Evolutionary conservation across 2,888 invertebrate species (phyloP), one percentile per base, ranked within the genome.

Genomic region (Agonopterix heracliana): DNA sequence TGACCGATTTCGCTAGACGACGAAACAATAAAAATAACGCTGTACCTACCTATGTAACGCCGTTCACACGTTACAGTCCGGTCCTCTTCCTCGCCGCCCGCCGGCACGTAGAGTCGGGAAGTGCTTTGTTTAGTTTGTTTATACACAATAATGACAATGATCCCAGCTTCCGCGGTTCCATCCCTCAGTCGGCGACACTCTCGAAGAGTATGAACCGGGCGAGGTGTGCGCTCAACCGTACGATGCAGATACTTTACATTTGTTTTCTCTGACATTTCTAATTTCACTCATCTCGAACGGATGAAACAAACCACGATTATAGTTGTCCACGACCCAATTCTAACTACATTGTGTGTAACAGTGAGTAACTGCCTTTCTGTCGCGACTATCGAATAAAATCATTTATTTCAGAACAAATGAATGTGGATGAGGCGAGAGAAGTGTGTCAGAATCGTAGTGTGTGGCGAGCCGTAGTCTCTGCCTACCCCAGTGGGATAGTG

Each of bases 181-280:
- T 26, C 26, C 5, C 26, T 1, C 10, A 3, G 38, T 5, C 38
- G 38, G 5, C 38, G 10, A 38, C 38, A 38, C 10, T n/a, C 38
- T 9, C 10, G 2, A 41, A 41, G 41, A 38, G 41, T 8, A 12
- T 13, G 12, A 8, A 12, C 44, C 34, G 35, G 12, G 34, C 48
- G 36, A 41, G 43, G 45, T 40, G 46, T 44, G 47, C 44, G 41
- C 49, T 55, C 55, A 56, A 47, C 54, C 56, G 53, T 49, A 51
- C 54, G 55, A 40, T 61, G 52, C 53, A 45, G 51, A 49, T 52
- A 54, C 54, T 56, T 48, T 54, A 49, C 52, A 50, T 58, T 57
- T 60, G 67, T 67, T 72, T 71, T 75, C 67, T 64, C 69, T 71
- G 68, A 74, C 76, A 75, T 77, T 76, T 76, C 76, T 71, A 73